phyloP scores from a whole-genome alignment of 2,797 vertebrate genomes.

The Mareca strepera region DNA sequence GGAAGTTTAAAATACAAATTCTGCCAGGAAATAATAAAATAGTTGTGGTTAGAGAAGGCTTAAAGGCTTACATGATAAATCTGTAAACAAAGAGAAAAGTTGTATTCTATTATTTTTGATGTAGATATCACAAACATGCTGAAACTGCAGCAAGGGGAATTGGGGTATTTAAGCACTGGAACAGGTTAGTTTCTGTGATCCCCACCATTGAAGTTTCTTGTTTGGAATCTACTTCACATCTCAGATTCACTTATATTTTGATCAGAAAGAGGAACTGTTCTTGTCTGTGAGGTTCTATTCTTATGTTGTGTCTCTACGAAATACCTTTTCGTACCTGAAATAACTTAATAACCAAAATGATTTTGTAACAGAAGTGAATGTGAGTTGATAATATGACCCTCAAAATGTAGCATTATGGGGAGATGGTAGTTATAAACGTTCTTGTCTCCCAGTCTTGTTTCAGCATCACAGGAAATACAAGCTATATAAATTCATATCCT shows the following conservation, averaged over 20 bases:
- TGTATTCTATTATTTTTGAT: not conserved
- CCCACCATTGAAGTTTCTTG: not conserved
- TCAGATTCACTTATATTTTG: too few relatives aligned
- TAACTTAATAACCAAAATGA: not conserved
- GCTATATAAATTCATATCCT: not conserved
- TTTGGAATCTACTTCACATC: not conserved
- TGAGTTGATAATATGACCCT: not conserved
- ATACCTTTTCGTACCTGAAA: not conserved
- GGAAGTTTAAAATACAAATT: not conserved
- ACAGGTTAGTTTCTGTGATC: not conserved
- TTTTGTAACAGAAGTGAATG: not conserved
- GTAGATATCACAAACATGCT: not conserved
- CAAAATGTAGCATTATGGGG: not conserved
- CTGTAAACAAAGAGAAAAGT: not conserved
- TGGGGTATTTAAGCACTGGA: not conserved
- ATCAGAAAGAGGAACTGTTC: not conserved
- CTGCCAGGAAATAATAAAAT: not conserved
- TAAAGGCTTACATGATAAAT: not conserved
- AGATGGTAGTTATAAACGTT: not conserved
- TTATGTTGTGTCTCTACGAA: not conserved
- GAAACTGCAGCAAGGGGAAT: not conserved
- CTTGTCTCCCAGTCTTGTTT: not conserved
- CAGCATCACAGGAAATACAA: not conserved
- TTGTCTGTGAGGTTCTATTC: not conserved
- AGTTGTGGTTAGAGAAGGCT: not conserved